Evolutionary conservation across 1,140 invertebrate genomes (phyloP).

Genomic region (Calephelis virginiensis): DNA sequence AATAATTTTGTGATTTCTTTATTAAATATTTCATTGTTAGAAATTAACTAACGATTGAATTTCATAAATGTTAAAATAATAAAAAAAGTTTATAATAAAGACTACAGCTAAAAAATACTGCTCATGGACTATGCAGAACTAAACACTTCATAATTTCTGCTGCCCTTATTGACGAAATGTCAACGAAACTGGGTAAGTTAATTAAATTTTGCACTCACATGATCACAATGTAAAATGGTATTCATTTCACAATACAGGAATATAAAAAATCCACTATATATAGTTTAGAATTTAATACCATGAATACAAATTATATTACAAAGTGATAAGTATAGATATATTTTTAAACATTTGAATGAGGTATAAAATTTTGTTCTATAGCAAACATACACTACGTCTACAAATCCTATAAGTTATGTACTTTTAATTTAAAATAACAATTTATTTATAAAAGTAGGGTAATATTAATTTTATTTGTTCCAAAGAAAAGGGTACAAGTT

Average conservation of each 20-base stretch:
- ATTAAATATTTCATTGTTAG: slow-evolving; percentile 78
- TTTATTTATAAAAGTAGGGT: too few species aligned
- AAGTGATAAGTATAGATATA: background rate
- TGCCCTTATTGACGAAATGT: slow-evolving; percentile 62
- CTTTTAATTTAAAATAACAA: too few species aligned
- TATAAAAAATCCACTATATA: slow-evolving; percentile 53
- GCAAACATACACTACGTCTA: background rate
- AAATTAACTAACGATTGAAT: slow-evolving; percentile 77
- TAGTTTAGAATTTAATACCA: slow-evolving; percentile 10
- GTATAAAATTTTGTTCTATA: background rate
- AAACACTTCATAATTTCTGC: slow-evolving; percentile 56
- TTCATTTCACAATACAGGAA: slow-evolving; percentile 75
- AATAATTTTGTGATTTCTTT: slow-evolving; percentile 75
- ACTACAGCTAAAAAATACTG: slow-evolving; percentile 77
- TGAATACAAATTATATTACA: background rate
- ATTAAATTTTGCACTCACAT: slow-evolving; percentile 75
- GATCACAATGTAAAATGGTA: slow-evolving; percentile 77
- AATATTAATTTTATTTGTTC: too few species aligned
- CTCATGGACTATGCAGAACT: slow-evolving; percentile 74
- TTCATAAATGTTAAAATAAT: slow-evolving; percentile 75
- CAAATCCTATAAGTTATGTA: too few species aligned
- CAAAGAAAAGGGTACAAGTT: too few species aligned
- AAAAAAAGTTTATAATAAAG: slow-evolving; percentile 72
- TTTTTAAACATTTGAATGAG: background rate
- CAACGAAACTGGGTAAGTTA: slow-evolving; percentile 67